Conservation (phyloP, 64 coral and sea anemone genomes). For the Porites lutea region DNA sequence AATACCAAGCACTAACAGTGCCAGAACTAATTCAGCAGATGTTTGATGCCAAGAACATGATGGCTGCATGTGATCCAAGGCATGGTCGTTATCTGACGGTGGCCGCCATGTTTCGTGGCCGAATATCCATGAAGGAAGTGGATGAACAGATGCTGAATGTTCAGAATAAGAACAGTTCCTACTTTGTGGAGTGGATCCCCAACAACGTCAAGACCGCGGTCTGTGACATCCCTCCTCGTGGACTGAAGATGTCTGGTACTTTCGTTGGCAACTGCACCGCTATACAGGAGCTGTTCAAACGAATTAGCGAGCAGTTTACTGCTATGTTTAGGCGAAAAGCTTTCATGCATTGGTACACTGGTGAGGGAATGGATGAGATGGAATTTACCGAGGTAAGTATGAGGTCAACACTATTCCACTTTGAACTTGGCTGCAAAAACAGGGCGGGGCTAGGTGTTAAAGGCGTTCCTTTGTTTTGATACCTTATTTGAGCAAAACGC, state of each 20-base stretch:
- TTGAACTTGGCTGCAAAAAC: too few species aligned
- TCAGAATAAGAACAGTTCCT: conserved; percentile 83
- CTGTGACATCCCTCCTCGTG: conserved; percentile 74
- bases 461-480: too few species aligned
- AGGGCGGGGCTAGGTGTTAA: too few species aligned
- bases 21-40: conserved; percentile 74
- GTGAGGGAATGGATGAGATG: conserved; percentile 90
- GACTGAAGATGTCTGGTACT: conserved; percentile 80
- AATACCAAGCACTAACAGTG: conserved; percentile 70
- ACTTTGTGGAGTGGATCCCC: conserved; percentile 88
- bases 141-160: conserved; percentile 79
- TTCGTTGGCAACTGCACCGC: conserved; percentile 84
- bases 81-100: conserved; percentile 73
- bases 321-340: conserved; percentile 81
- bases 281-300: conserved; percentile 81
- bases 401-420: too few species aligned
- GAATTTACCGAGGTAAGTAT: conserved; percentile 75
- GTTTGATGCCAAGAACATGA: conserved; percentile 87
- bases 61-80: conserved; percentile 78
- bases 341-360: conserved; percentile 90
- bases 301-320: conserved; percentile 78
- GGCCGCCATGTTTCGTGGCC: conserved; percentile 71
- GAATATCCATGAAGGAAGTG: conserved; percentile 78
- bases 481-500: too few species aligned
- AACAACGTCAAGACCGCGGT: conserved; percentile 88